Evolutionary conservation across 2,888 invertebrate species (phyloP).

Genomic region (Bellardia bayeri): DNA sequence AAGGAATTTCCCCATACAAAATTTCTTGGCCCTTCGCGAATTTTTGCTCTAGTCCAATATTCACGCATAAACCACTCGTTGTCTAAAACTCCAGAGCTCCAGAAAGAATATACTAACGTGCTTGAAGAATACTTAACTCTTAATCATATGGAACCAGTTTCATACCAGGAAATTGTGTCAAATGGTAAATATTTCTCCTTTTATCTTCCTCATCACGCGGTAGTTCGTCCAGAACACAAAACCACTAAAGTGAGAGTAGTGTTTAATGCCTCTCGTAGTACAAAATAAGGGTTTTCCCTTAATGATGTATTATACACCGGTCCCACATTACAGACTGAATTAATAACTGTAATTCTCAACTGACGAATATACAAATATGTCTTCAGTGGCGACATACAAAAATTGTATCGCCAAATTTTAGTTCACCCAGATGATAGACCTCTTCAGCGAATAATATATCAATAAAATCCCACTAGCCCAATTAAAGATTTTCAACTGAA

Average conservation of each 20-base stretch:
- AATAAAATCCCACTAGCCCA: background rate
- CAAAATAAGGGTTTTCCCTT: background rate
- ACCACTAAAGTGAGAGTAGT: background rate
- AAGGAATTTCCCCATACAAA: background rate
- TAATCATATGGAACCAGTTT: background rate
- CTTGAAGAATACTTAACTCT: background rate
- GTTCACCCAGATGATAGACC: slow-evolving; percentile 1
- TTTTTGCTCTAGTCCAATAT: background rate
- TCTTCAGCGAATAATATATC: slow-evolving; percentile 8
- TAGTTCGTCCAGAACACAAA: background rate
- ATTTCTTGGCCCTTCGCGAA: background rate
- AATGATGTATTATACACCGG: background rate
- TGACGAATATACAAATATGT: background rate
- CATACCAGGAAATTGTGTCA: background rate
- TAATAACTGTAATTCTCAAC: background rate
- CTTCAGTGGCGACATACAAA: background rate
- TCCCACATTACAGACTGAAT: background rate
- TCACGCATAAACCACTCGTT: background rate
- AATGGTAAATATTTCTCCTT: background rate
- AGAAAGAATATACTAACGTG: background rate
- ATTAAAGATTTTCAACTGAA: slow-evolving; percentile 5
- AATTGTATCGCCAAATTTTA: slow-evolving; percentile 27
- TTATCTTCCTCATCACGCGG: too few relatives aligned
- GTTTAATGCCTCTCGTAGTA: background rate
- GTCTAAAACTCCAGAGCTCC: background rate